Evolutionary conservation across 2,113 vertebrate species (phyloP).

Genomic region (Baryphthengus martii): DNA sequence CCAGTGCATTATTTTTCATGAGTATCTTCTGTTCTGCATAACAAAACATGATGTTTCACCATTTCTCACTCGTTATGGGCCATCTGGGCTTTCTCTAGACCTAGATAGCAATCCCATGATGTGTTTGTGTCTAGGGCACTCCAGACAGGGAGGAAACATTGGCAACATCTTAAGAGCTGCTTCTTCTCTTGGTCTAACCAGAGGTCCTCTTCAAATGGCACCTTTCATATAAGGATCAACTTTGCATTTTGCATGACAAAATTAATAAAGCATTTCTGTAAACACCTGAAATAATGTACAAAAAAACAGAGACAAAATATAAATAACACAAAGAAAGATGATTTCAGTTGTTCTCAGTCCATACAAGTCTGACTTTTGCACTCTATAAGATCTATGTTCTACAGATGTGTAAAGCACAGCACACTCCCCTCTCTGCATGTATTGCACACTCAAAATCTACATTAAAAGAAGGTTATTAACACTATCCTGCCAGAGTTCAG

Average conservation of each 20-base stretch:
- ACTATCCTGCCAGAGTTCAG: constrained; percentile 11
- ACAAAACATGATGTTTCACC: not conserved
- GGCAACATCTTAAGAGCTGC: not conserved
- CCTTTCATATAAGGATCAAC: not conserved
- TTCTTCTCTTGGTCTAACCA: not conserved
- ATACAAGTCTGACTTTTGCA: not conserved
- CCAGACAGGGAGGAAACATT: not conserved
- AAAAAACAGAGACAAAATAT: not conserved
- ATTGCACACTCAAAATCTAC: not conserved
- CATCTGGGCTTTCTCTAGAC: not conserved
- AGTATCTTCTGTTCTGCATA: not conserved
- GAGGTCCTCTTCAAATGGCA: not conserved
- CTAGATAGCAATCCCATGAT: not conserved
- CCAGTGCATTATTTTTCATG: not conserved
- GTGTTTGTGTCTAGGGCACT: not conserved
- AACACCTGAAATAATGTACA: not conserved
- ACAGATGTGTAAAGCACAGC: not conserved
- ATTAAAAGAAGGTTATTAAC: constrained; percentile 38
- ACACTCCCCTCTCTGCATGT: not conserved
- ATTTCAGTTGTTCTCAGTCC: not conserved
- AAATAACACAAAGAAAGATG: not conserved
- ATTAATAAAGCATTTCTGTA: not conserved
- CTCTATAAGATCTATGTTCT: not conserved
- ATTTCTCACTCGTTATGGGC: not conserved
- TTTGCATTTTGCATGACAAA: not conserved